A percentile compares a stretch with the other conserved stretches of the same genome.
These are phyloP conservation scores for Manis javanica DNA, from an alignment of 2,797 vertebrate genomes.

Conservation along the genomic window DNA sequence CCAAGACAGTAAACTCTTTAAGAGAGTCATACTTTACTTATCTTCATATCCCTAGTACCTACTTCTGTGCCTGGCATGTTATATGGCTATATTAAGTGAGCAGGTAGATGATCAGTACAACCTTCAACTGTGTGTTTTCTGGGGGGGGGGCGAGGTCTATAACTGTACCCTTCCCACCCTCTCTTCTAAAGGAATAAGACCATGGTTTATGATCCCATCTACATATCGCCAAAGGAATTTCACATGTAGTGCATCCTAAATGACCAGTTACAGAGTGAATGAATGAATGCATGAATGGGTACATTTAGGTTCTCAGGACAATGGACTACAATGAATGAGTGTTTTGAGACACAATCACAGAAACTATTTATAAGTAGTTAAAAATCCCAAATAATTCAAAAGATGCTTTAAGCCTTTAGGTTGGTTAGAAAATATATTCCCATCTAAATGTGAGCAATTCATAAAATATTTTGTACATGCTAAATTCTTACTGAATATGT, in stretches of 20 bases:
- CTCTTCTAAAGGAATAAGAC: background rate
- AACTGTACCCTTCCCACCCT: background rate
- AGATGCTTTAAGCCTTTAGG: background rate
- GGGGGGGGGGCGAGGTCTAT: background rate
- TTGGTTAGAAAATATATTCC: background rate
- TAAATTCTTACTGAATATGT: background rate
- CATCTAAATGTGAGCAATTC: background rate
- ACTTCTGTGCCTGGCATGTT: background rate
- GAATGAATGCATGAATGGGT: background rate
- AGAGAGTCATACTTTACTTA: background rate
- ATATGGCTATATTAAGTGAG: too few relatives aligned
- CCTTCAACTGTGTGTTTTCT: background rate
- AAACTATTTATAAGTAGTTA: constrained; percentile 31
- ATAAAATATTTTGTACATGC: background rate
- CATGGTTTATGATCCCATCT: background rate
- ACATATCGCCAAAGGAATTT: background rate
- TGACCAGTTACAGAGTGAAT: background rate
- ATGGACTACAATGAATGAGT: constrained; percentile 47
- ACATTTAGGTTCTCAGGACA: background rate
- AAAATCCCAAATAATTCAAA: constrained; percentile 32
- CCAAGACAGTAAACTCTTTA: background rate
- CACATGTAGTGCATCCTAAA: background rate
- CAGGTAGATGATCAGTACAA: background rate
- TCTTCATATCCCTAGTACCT: background rate
- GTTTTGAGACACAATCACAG: constrained; percentile 16